phyloP scores from a whole-genome alignment of 37 sponge, comb jelly and placozoan genomes.

The Spongia lamella region DNA sequence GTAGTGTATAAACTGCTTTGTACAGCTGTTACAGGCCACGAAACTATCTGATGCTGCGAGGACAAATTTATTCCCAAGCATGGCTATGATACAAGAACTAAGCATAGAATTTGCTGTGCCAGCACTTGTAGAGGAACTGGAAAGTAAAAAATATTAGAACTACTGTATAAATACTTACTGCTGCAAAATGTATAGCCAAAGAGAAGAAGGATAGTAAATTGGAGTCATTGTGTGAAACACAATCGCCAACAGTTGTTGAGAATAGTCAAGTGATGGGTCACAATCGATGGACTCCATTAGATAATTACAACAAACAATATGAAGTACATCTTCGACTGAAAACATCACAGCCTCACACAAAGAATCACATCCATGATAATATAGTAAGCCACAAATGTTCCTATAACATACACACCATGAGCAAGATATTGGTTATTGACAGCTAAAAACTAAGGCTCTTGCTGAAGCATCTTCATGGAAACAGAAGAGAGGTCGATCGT shows the following conservation, averaged over 20 bases:
- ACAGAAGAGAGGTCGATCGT: slow-evolving; percentile 4
- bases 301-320: slow-evolving; percentile 64
- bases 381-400: slow-evolving; percentile 43
- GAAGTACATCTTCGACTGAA: slow-evolving; percentile 27
- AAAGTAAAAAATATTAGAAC: slow-evolving; percentile 2
- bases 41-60: slow-evolving; percentile 40
- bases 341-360: not conserved
- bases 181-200: too few species aligned
- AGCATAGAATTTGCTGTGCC: slow-evolving; percentile 54
- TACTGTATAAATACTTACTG: not conserved
- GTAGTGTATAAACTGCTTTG: not conserved
- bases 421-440: not conserved
- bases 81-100: slow-evolving; percentile 37
- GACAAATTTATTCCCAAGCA: slow-evolving; percentile 50
- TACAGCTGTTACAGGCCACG: slow-evolving; percentile 10
- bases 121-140: slow-evolving; percentile 3
- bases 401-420: too few species aligned
- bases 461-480: not conserved
- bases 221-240: too few species aligned
- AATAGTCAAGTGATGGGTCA: not conserved
- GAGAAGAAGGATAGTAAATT: not conserved
- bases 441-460: slow-evolving; percentile 17
- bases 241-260: too few species aligned
- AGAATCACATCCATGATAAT: slow-evolving; percentile 59
- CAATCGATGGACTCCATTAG: slow-evolving; percentile 62